Conservation (phyloP, 2,113 vertebrate species). For the Mellivora capensis region DNA sequence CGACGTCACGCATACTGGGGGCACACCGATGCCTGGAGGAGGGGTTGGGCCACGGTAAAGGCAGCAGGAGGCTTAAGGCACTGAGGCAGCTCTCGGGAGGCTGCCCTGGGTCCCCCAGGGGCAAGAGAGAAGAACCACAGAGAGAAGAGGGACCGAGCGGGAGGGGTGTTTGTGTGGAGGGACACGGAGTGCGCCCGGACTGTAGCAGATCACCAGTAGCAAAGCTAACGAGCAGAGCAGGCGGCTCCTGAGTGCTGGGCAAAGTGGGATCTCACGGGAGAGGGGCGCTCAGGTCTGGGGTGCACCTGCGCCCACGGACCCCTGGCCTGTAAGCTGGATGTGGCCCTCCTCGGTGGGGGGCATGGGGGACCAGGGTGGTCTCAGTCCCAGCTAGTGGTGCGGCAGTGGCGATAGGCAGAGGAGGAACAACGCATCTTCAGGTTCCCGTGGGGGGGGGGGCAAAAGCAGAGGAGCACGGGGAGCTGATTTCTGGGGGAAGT, state of each 20-base stretch:
- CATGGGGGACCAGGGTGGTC: background rate
- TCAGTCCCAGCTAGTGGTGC: background rate
- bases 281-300: background rate
- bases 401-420: background rate
- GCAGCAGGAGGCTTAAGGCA: background rate
- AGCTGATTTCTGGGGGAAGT: background rate
- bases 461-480: background rate
- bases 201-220: background rate
- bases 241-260: background rate
- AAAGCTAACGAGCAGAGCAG: background rate
- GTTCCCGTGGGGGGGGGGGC: too few relatives aligned
- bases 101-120: background rate
- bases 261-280: background rate
- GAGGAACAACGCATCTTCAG: background rate
- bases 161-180: background rate
- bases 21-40: background rate
- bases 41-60: background rate
- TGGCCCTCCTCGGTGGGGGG: background rate
- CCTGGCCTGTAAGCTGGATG: background rate
- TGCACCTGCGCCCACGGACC: background rate
- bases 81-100: background rate
- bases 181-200: background rate
- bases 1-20: background rate
- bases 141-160: background rate
- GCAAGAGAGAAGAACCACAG: background rate